phyloP scores from a whole-genome alignment of 2,113 vertebrate genomes.

The Cyanoramphus novaezelandiae region DNA sequence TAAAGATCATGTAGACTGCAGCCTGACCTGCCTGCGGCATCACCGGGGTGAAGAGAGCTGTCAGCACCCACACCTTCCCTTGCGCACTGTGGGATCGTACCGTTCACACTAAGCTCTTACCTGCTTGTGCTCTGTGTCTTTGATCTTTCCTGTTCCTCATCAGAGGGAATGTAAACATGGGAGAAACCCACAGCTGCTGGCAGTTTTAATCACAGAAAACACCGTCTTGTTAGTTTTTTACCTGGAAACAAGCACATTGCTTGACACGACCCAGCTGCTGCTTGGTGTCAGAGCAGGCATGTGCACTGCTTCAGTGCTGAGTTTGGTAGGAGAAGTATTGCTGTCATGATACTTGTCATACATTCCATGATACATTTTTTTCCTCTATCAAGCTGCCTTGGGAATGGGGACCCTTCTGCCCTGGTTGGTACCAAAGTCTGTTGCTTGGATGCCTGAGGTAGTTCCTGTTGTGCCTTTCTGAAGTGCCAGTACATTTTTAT shows the following conservation, averaged over 20 bases:
- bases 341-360: background rate
- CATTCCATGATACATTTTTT: background rate
- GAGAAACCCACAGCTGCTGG: background rate
- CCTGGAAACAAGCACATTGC: background rate
- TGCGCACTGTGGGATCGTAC: background rate
- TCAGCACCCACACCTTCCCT: background rate
- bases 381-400: background rate
- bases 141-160: background rate
- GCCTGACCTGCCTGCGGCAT: background rate
- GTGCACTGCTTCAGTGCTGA: background rate
- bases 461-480: background rate
- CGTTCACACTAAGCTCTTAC: background rate
- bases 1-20: background rate
- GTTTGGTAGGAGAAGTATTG: no score
- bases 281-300: rapidly evolving
- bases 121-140: background rate
- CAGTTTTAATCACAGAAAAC: background rate
- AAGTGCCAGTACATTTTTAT: slow-evolving; percentile 6
- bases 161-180: background rate
- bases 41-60: background rate
- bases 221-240: background rate
- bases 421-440: background rate
- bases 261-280: background rate
- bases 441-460: background rate
- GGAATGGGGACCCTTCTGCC: background rate